Evolutionary conservation across 1,140 invertebrate genomes (phyloP), one percentile per base, ranked within the genome.

Genomic region (Lordiphosa collinella): DNA sequence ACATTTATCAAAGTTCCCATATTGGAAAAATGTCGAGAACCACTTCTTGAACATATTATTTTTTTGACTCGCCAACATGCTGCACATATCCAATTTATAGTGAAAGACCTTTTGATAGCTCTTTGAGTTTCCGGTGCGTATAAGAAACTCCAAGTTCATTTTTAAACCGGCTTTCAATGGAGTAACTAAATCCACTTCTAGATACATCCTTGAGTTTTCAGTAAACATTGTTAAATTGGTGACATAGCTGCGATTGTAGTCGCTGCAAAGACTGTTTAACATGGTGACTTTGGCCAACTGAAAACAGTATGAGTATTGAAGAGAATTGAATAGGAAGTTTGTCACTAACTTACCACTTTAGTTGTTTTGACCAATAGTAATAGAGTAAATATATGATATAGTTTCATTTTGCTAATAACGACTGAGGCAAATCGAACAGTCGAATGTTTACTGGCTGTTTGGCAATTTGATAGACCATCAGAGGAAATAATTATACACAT

Each of bases 1-100:
- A 16, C 16, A 8, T 12, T 13, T 34, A 9, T 11, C n/a, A 13
- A 68, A 57, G 29, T 68, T 68, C 4, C 65, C 60, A 32, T 37
- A 64, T 3, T n/a, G 10, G 5, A 34, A 43, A 8, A 68, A 49
- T 18, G 43, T 37, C 0, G 29, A 52, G 11, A 58, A 58, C 60
- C 65, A 68, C 40, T 31, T 51, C 16, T 80, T 80, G 0, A 80
- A 64, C 2, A 80, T 47, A 31, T 59, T 57, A 31, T 53, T 57
- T 7, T 49, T 68, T 0, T 29, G 32, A 9, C n/a, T 37, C 0
- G 29, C 16, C 6, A 75, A 38, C 35, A 72, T 47, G 6, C 22
- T 29, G 35, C 75, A 80, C 13, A 76, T 32, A 32, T 80, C 63
- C 11, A 80, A 8, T 0, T 48, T 43, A 6, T 60, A 62, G 8